Percentiles rank a stretch among this genome's conserved stretches.
These are phyloP conservation scores for Tanytarsus gracilentus DNA, from an alignment of 2,888 invertebrate genomes.

Conservation along the genomic window DNA sequence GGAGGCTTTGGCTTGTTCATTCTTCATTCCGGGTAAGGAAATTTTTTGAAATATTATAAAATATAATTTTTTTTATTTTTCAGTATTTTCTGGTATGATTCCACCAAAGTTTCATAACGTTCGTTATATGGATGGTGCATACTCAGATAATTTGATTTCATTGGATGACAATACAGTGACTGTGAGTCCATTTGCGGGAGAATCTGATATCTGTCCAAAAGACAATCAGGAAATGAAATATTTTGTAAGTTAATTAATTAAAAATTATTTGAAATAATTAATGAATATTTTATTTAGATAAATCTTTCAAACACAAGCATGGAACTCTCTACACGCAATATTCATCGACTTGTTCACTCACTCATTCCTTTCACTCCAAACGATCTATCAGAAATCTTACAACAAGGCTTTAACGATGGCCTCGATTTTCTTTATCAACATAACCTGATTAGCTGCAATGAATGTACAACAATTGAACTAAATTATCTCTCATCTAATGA, in stretches of 20 bases:
- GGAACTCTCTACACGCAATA: constrained; percentile 86
- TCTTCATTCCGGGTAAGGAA: constrained; percentile 92
- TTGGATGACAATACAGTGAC: constrained; percentile 92
- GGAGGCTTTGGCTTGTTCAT: constrained; percentile 87
- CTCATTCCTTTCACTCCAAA: constrained; percentile 94
- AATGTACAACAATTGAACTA: constrained; percentile 81
- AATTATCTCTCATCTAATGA: constrained; percentile 73
- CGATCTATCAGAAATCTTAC: constrained; percentile 87
- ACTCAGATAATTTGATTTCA: constrained; percentile 88
- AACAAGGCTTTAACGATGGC: constrained; percentile 93
- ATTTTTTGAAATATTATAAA: too few relatives aligned
- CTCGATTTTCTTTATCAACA: constrained; percentile 75
- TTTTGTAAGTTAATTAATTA: constrained; percentile 53
- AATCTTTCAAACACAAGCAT: constrained; percentile 85
- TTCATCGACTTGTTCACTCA: constrained; percentile 84
- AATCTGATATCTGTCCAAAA: constrained; percentile 90
- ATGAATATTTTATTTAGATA: constrained; percentile 47
- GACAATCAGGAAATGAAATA: constrained; percentile 78
- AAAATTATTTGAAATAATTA: neutral
- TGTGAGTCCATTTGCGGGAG: constrained; percentile 93
- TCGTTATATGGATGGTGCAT: constrained; percentile 91
- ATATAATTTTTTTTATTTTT: too few relatives aligned
- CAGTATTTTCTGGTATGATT: constrained; percentile 83
- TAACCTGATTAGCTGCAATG: constrained; percentile 84
- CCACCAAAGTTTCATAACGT: constrained; percentile 83